Evolutionary conservation across 2,797 vertebrate species (phyloP).

Genomic region (Bucorvus abyssinicus): DNA sequence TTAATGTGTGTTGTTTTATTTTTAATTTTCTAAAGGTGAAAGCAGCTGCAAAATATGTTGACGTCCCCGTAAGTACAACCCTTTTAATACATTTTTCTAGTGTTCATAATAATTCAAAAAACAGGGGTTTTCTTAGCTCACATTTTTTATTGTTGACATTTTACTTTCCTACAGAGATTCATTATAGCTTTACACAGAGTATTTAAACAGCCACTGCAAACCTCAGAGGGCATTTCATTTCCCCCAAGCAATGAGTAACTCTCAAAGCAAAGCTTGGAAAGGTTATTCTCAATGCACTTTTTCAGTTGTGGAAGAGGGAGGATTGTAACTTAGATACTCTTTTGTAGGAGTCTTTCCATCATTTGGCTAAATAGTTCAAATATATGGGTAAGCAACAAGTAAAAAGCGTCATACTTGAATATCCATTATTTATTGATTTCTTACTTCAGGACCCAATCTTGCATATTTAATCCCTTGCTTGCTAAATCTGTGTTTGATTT

Average conservation of each 20-base stretch:
- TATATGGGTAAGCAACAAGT: background rate
- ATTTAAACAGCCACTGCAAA: conserved; percentile 59
- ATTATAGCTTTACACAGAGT: conserved; percentile 34
- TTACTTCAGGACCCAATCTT: background rate
- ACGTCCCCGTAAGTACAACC: conserved; percentile 90
- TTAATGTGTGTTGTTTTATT: conserved; percentile 62
- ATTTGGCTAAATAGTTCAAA: background rate
- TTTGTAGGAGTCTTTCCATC: background rate
- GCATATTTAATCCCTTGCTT: background rate
- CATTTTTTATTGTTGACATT: conserved; percentile 45
- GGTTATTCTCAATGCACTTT: conserved; percentile 66
- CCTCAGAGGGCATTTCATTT: conserved; percentile 59
- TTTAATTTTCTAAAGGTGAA: conserved; percentile 84
- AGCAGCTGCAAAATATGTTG: conserved; percentile 96
- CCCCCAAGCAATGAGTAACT: conserved; percentile 54
- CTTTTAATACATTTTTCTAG: background rate
- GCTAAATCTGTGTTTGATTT: background rate
- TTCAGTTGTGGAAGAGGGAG: conserved; percentile 48
- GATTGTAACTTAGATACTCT: conserved; percentile 38
- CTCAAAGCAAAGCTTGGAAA: conserved; percentile 58
- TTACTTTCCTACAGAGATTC: conserved; percentile 50
- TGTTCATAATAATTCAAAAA: background rate
- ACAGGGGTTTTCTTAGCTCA: background rate
- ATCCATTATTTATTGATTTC: background rate
- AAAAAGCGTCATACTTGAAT: background rate